Conservation (phyloP, 2,113 vertebrate species). For the Sitta europaea region DNA sequence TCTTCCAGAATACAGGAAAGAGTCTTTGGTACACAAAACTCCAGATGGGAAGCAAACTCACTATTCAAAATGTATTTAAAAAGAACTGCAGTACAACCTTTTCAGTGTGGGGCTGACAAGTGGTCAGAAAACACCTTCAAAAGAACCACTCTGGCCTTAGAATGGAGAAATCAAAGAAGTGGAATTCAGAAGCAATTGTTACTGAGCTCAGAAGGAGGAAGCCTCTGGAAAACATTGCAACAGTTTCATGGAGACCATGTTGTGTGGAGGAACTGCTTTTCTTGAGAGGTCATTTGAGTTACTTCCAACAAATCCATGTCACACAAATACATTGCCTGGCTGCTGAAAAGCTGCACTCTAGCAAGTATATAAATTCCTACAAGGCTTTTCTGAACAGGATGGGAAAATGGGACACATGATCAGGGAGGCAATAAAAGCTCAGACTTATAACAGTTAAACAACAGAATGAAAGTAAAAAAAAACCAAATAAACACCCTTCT, state of each 20-base stretch:
- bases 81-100: neutral
- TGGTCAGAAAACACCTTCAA: neutral
- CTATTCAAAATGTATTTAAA: neutral
- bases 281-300: neutral
- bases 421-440: neutral
- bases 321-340: neutral
- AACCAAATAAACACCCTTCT: neutral
- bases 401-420: neutral
- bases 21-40: neutral
- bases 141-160: neutral
- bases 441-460: neutral
- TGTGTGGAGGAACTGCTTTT: neutral
- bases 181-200: neutral
- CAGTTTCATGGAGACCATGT: neutral
- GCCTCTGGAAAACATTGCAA: too few relatives aligned
- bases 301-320: neutral
- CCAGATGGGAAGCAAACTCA: neutral
- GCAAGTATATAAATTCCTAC: neutral
- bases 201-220: neutral
- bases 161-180: neutral
- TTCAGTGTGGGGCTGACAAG: neutral
- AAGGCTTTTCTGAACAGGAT: neutral
- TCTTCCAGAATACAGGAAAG: neutral
- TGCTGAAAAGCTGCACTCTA: neutral
- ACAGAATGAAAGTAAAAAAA: neutral